A percentile compares a stretch with the other conserved stretches of the same genome.
These are phyloP conservation scores for Melierax canorus DNA, from an alignment of 2,113 vertebrate genomes.

Conservation along the genomic window DNA sequence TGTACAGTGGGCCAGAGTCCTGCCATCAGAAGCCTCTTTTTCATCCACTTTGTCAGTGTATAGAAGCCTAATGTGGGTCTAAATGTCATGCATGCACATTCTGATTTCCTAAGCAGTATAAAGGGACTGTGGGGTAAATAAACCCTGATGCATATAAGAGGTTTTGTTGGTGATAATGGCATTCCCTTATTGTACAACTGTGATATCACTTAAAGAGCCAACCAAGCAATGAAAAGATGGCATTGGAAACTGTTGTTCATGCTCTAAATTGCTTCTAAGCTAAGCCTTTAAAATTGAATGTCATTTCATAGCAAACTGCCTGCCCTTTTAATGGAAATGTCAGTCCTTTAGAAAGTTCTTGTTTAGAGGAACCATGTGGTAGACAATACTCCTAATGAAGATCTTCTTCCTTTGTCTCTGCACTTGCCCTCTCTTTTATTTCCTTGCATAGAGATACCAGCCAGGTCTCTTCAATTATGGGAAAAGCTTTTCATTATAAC, in stretches of 20 bases:
- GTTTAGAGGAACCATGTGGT: constrained; percentile 32
- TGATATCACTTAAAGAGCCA: not conserved
- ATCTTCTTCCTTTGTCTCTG: constrained; percentile 36
- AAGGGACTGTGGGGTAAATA: not conserved
- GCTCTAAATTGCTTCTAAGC: not conserved
- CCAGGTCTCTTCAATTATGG: constrained; percentile 50
- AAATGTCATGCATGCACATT: not conserved
- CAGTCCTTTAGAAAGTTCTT: constrained; percentile 34
- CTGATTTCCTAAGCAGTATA: not conserved
- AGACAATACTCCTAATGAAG: constrained; percentile 48
- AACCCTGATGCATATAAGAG: not conserved
- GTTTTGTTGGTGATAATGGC: not conserved
- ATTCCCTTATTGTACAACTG: not conserved
- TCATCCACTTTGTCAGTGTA: not conserved
- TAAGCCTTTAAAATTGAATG: constrained; percentile 28
- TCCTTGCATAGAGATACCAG: not conserved
- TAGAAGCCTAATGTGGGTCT: not conserved
- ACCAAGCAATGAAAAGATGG: not conserved
- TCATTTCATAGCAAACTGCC: constrained; percentile 5
- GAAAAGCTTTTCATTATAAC: constrained; percentile 59
- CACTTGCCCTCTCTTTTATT: constrained; percentile 29
- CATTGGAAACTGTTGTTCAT: not conserved
- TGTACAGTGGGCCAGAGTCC: not conserved
- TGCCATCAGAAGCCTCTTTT: not conserved
- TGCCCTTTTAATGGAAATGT: constrained; percentile 58